These are phyloP conservation scores for Malurus alboscapulatus DNA, from an alignment of 2,113 vertebrate genomes.

Conservation along the genomic window DNA sequence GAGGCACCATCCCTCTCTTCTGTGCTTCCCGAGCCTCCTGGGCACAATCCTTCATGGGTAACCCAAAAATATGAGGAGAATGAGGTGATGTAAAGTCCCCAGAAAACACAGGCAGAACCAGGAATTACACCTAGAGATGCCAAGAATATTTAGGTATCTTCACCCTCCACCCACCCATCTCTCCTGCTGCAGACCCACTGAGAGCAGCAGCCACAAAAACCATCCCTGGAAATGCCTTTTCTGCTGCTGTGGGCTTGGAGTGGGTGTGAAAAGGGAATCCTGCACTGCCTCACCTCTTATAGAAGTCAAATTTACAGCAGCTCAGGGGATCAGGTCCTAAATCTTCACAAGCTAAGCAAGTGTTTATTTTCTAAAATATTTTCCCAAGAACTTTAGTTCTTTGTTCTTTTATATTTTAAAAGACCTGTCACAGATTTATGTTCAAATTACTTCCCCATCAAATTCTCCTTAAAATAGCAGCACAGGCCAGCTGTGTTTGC, in stretches of 20 bases:
- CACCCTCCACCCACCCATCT: neutral
- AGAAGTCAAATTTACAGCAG: neutral
- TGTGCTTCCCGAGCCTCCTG: neutral
- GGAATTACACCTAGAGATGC: neutral
- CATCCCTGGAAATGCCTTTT: neutral
- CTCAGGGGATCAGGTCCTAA: neutral
- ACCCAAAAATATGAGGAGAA: neutral
- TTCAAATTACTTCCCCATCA: neutral
- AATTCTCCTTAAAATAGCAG: conserved; percentile 16
- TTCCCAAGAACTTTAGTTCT: neutral
- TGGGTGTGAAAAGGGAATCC: neutral
- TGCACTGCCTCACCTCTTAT: neutral
- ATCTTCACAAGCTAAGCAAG: neutral
- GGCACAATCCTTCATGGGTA: neutral
- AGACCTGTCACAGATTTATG: neutral
- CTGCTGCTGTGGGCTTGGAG: neutral
- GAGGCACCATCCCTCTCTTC: neutral
- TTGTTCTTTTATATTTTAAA: neutral
- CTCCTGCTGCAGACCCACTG: neutral
- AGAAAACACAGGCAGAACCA: neutral
- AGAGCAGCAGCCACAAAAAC: rapidly evolving
- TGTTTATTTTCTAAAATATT: neutral
- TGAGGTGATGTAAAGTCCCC: neutral
- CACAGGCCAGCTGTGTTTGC: neutral
- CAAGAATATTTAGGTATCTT: neutral